Evolutionary conservation across 1,140 invertebrate species (phyloP).

Genomic region (Panulirus ornatus): DNA sequence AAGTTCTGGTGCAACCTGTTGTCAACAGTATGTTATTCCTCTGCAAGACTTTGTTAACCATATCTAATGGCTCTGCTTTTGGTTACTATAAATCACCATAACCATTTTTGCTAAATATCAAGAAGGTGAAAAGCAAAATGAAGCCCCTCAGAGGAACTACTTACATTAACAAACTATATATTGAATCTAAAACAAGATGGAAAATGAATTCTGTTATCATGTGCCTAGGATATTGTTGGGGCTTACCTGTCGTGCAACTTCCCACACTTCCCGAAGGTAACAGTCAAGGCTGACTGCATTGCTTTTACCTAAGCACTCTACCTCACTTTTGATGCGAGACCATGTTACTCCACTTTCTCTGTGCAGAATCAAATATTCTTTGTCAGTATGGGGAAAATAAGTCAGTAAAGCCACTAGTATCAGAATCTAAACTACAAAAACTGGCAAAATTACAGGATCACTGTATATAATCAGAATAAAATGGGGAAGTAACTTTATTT

Average conservation of each 20-base stretch:
- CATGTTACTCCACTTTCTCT: conserved; percentile 51
- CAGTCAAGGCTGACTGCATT: conserved; percentile 34
- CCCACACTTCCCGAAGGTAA: conserved; percentile 58
- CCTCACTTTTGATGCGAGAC: conserved; percentile 41
- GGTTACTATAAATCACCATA: too few species aligned
- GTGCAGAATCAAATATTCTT: background rate
- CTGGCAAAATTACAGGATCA: too few species aligned
- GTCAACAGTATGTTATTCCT: too few species aligned
- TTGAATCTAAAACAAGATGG: background rate
- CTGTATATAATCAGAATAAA: too few species aligned
- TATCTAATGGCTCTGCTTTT: too few species aligned
- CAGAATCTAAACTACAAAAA: too few species aligned
- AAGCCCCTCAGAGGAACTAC: too few species aligned
- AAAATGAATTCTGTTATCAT: background rate
- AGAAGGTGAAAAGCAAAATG: too few species aligned
- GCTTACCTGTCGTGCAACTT: conserved; percentile 58
- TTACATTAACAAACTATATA: background rate
- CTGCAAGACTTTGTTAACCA: too few species aligned
- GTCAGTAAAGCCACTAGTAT: background rate
- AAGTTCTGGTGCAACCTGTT: conserved; percentile 54
- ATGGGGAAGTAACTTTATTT: too few species aligned
- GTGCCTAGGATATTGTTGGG: background rate
- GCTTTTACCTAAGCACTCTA: conserved; percentile 30
- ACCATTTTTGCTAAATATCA: too few species aligned
- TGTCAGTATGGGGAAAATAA: too few species aligned